phyloP scores from a whole-genome alignment of 2,797 vertebrate genomes.

The Diceros bicornis region DNA sequence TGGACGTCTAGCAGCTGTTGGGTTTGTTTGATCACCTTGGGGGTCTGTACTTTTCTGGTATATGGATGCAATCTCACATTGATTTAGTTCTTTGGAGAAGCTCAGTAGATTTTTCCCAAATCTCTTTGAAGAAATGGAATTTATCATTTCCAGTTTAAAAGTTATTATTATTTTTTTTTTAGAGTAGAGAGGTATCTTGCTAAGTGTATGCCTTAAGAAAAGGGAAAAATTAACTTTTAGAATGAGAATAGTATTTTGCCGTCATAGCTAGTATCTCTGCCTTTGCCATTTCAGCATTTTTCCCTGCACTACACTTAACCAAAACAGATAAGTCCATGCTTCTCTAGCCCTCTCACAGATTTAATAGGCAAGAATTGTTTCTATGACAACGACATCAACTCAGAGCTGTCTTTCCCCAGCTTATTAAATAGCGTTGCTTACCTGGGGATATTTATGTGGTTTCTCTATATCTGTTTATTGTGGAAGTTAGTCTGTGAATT shows the following conservation, averaged over 20 bases:
- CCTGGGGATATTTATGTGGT: not conserved
- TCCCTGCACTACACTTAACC: not conserved
- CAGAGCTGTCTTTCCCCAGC: not conserved
- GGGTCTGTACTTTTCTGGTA: conserved; percentile 55
- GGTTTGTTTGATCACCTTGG: conserved; percentile 72
- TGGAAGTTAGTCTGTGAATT: not conserved
- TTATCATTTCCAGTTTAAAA: conserved; percentile 64
- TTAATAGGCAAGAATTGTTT: conserved; percentile 50
- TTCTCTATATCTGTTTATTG: not conserved
- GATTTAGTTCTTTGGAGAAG: conserved; percentile 61
- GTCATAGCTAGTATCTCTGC: not conserved
- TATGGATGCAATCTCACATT: not conserved
- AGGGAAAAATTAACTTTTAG: not conserved
- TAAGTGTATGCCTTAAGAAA: conserved; percentile 54
- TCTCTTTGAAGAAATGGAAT: conserved; percentile 52
- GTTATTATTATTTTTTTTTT: conserved; percentile 2
- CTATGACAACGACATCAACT: conserved; percentile 49
- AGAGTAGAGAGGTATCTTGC: not conserved
- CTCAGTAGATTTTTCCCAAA: conserved; percentile 45
- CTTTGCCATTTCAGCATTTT: conserved; percentile 24
- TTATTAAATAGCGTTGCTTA: conserved; percentile 43
- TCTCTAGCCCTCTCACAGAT: not conserved
- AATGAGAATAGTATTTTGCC: not conserved
- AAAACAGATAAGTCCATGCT: not conserved
- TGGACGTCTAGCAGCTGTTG: conserved; percentile 80